Percentiles rank a stretch among this genome's conserved stretches.
Conservation (phyloP, 2,888 invertebrate genomes). For the Drosophila barbarae region DNA sequence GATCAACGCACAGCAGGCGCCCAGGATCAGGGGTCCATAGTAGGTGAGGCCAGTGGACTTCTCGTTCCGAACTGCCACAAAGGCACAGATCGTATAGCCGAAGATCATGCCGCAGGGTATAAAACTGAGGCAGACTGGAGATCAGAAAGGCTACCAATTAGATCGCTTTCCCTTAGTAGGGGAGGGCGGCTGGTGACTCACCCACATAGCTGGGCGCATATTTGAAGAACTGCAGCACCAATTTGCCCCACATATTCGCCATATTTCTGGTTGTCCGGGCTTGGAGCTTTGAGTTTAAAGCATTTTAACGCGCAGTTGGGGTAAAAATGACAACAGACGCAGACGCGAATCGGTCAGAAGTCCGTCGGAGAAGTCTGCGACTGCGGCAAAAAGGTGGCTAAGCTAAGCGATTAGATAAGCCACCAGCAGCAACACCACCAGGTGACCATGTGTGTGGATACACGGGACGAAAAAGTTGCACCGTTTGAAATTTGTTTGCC, state of each 20-base stretch:
- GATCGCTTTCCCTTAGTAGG: too few species aligned
- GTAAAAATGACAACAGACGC: constrained; percentile 16
- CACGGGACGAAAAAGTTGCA: constrained; percentile 2
- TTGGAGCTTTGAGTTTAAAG: constrained; percentile 12
- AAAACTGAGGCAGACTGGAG: constrained; percentile 69
- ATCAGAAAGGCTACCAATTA: neutral
- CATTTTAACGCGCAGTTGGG: constrained; percentile 18
- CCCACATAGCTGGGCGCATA: constrained; percentile 73
- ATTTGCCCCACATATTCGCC: constrained; percentile 66
- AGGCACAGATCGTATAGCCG: constrained; percentile 75
- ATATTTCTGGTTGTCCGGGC: constrained; percentile 39
- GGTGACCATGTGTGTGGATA: constrained; percentile 20
- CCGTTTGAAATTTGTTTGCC: neutral
- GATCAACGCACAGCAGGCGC: constrained; percentile 62
- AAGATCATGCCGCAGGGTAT: constrained; percentile 75
- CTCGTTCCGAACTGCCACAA: constrained; percentile 66
- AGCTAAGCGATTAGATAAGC: constrained; percentile 37
- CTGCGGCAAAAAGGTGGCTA: constrained; percentile 22
- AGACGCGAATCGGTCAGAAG: constrained; percentile 18
- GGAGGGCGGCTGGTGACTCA: constrained; percentile 42
- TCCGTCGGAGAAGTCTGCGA: constrained; percentile 6
- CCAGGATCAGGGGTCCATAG: constrained; percentile 76
- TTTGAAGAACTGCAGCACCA: constrained; percentile 65
- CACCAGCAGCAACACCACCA: constrained; percentile 7
- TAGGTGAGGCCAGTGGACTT: constrained; percentile 49